These are phyloP conservation scores for Drosophila ananassae DNA, from an alignment of 1,140 invertebrate genomes.

Conservation along the genomic window DNA sequence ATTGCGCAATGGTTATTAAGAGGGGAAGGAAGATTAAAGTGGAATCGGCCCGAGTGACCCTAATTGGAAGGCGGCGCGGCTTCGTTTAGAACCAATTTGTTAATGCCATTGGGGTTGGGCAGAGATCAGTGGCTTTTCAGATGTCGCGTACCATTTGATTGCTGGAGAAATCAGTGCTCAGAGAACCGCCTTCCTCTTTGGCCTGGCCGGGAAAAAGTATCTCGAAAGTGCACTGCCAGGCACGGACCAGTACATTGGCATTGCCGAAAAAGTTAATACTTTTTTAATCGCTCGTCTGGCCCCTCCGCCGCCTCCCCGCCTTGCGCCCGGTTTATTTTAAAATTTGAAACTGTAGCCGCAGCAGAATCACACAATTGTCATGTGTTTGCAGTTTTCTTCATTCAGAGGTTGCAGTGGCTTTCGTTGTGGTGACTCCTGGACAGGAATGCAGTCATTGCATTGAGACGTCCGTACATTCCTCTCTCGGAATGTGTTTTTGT, in stretches of 20 bases:
- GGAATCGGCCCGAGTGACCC: conserved; percentile 51
- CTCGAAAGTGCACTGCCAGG: conserved; percentile 31
- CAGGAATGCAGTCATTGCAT: conserved; percentile 19
- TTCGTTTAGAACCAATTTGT: conserved; percentile 6
- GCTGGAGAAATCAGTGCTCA: neutral
- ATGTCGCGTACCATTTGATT: conserved; percentile 2
- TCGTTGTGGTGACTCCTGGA: conserved; percentile 17
- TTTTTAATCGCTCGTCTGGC: conserved; percentile 44
- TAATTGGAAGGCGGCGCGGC: conserved; percentile 39
- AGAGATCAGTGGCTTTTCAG: conserved; percentile 2
- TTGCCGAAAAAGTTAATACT: conserved; percentile 34
- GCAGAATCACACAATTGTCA: conserved; percentile 57
- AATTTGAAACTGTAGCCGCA: conserved; percentile 53
- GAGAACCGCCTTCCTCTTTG: neutral
- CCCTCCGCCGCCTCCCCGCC: conserved; percentile 14
- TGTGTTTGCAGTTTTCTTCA: conserved; percentile 58
- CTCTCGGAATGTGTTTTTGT: conserved; percentile 7
- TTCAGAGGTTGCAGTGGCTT: conserved; percentile 31
- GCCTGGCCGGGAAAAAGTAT: conserved; percentile 12
- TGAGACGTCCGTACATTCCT: conserved; percentile 12
- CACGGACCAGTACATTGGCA: conserved; percentile 16
- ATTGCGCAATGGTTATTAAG: conserved; percentile 3
- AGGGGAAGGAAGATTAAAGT: conserved; percentile 15
- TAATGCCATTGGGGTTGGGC: neutral
- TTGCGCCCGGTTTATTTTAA: conserved; percentile 55